Evolutionary conservation across 1,140 invertebrate genomes (phyloP).

Genomic region (Drosophila guanche): DNA sequence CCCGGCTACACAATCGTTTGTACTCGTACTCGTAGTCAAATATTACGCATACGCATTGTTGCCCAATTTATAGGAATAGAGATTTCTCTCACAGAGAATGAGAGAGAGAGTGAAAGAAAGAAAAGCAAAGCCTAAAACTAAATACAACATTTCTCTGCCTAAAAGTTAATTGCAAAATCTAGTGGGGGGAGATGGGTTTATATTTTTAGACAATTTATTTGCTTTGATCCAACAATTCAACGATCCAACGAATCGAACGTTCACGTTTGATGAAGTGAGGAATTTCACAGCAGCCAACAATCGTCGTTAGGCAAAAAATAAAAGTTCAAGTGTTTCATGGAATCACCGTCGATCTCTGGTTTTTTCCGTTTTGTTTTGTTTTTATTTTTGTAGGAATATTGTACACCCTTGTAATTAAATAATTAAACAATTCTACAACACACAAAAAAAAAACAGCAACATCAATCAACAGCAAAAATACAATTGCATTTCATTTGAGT

Average conservation of each 20-base stretch:
- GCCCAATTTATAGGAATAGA: slow-evolving; percentile 56
- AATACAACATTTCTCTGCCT: slow-evolving; percentile 39
- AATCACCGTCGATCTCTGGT: not conserved
- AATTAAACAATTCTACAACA: slow-evolving; percentile 52
- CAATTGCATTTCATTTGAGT: slow-evolving; percentile 44
- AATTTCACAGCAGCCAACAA: slow-evolving; percentile 41
- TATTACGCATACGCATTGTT: slow-evolving; percentile 79
- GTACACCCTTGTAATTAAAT: slow-evolving; percentile 55
- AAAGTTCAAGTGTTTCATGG: slow-evolving; percentile 26
- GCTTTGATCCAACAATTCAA: slow-evolving; percentile 37
- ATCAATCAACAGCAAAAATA: slow-evolving; percentile 32
- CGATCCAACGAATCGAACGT: too few relatives aligned
- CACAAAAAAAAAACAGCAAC: slow-evolving; percentile 29
- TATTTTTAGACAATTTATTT: slow-evolving; percentile 46
- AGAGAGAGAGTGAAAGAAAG: not conserved
- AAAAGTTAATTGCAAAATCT: slow-evolving; percentile 45
- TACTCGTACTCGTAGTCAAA: slow-evolving; percentile 37
- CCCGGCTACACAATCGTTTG: slow-evolving; percentile 59
- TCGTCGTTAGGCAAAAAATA: slow-evolving; percentile 36
- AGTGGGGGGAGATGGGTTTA: slow-evolving; percentile 34
- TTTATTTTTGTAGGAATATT: slow-evolving; percentile 19
- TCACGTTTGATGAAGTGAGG: slow-evolving; percentile 26
- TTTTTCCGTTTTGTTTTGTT: too few relatives aligned
- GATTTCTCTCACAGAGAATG: slow-evolving; percentile 7
- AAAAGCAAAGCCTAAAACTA: slow-evolving; percentile 28